Evolutionary conservation across 1,140 invertebrate species (phyloP), one percentile per base, ranked within the genome.

Genomic region (Drosophila lacteicornis): DNA sequence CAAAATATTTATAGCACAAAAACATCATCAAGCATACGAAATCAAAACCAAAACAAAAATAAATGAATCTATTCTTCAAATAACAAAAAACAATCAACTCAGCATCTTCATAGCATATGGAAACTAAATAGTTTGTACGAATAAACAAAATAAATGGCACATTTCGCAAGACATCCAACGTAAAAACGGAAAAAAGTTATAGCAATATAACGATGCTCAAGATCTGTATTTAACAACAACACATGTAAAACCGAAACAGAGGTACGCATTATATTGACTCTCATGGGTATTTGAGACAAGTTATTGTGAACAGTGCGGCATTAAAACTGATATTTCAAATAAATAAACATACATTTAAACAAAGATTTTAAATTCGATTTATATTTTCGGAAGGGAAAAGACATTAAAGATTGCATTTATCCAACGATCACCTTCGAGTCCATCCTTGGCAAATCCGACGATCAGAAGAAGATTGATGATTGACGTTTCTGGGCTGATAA

Each of bases 321-420:
- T 77, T 61, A 45, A 70, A 76, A 78, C 75, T 61, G 73, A 78
- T 78, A 78, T 78, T 78, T 78, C 62, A 69, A 77, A 79, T 79
- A 79, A 79, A 71, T 79, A 78, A 86, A 68, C 73, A 66, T 82
- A 69, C 75, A 87, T 56, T 79, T 57, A 87, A 87, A 56, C 9
- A 57, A 58, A 36, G 1, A 8, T 22, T 12, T n/a, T n/a, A 22
- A 9, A 45, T 5, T 0, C 4, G 22, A 2, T 19, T 0, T 56
- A 11, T n/a, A 12, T 2, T 22, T 19, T 67, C 1, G 8, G 19
- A n/a, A 9, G 17, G 33, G 33, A 11, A 30, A 30, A 6, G 27
- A 4, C 27, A 30, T 30, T 33, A 8, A 33, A 11, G 3, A 0
- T 33, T 33, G 9, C 8, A 33, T 33, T 33, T 22, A 22, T 0